Evolutionary conservation across 2,888 invertebrate species (phyloP), one percentile per base, ranked within the genome.

Genomic region (Ectobius pallidus): DNA sequence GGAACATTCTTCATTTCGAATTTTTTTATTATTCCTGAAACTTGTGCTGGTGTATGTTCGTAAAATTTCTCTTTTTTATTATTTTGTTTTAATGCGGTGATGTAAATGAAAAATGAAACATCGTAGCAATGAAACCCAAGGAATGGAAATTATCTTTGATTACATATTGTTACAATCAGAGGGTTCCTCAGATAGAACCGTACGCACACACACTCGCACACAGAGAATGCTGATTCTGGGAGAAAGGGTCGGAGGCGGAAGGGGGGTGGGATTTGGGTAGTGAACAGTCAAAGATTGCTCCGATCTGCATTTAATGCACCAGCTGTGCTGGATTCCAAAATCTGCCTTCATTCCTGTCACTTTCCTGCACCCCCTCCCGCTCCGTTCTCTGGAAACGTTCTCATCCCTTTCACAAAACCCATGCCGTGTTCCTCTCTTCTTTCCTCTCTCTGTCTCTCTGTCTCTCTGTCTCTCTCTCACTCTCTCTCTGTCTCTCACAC

Each of bases 301-400:
- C 44, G 65, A 65, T 65, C 65, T 65, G 65, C 65, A 65, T 65
- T 65, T 65, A 65, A 65, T 65, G 65, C 65, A 65, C 65, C 65
- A 65, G 65, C 65, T 65, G 65, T 65, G 65, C 46, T 6, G 65
- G 65, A 46, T 65, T 65, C 65, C 65, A 65, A 65, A 65, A 65
- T 65, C 65, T 65, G 65, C 65, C 65, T 65, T 65, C 65, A 65
- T 65, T 65, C 46, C 65, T 65, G 46, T 65, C 65, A 44, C 65
- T 65, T 65, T 65, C 25, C 22, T 6, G 22, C 9, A 18, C 27
- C 27, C 46, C 16, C 39, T 11, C 22, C 63, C 63, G 20, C 34
- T 14, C 39, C 39, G 14, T 34, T 34, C 34, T 11, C 34, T 34
- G 58, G 9, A 14, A 58, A 30, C 32, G n/a, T 58, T 30, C 58